phyloP scores from a whole-genome alignment of 1,140 invertebrate genomes.

The Portunus trituberculatus region DNA sequence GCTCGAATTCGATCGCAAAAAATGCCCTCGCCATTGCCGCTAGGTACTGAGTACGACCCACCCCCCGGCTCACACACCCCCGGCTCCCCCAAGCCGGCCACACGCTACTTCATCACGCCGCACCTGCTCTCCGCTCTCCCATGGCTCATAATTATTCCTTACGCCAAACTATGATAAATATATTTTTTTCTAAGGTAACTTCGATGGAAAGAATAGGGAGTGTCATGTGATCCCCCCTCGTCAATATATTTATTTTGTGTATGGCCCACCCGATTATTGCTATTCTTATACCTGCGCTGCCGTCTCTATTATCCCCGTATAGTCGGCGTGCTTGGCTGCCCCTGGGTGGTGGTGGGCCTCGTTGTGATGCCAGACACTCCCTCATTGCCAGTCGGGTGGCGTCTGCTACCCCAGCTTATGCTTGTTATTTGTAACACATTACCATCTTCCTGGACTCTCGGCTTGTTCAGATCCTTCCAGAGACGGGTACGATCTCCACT shows the following conservation, averaged over 20 bases:
- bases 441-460: constrained; percentile 41
- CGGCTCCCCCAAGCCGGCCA: neutral
- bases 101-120: constrained; percentile 46
- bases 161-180: constrained; percentile 40
- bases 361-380: constrained; percentile 57
- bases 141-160: constrained; percentile 49
- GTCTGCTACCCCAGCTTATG: constrained; percentile 33
- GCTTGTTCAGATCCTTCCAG: constrained; percentile 6
- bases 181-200: neutral
- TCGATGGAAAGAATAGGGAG: neutral
- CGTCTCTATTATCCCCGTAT: constrained; percentile 39
- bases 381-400: constrained; percentile 43
- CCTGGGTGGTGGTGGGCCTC: constrained; percentile 27
- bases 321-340: constrained; percentile 25
- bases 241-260: constrained; percentile 52
- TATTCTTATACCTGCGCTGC: constrained; percentile 52
- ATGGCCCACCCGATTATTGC: constrained; percentile 45
- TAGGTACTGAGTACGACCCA: constrained; percentile 67
- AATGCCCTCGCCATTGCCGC: constrained; percentile 64
- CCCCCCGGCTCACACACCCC: constrained; percentile 51
- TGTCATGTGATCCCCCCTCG: constrained; percentile 35
- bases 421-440: constrained; percentile 58
- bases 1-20: constrained; percentile 69
- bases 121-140: constrained; percentile 19
- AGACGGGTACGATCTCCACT: neutral